Evolutionary conservation across 2,888 invertebrate genomes (phyloP).

Genomic region (Keiferia lycopersicella): DNA sequence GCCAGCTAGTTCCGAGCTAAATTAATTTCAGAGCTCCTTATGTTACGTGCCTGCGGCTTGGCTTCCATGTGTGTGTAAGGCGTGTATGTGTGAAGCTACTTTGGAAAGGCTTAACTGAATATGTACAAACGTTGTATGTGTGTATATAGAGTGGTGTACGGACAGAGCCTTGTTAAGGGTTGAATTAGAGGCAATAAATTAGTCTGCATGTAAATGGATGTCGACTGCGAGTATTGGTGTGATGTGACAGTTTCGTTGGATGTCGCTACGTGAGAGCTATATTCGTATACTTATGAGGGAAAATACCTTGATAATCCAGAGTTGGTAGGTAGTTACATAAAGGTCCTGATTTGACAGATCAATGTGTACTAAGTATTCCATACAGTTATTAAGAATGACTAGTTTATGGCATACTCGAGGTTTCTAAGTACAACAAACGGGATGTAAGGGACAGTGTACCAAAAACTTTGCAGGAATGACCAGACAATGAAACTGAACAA

Average conservation of each 20-base stretch:
- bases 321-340: too few species aligned
- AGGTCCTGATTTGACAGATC: too few species aligned
- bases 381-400: too few species aligned
- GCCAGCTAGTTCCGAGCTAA: constrained; percentile 82
- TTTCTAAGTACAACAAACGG: too few species aligned
- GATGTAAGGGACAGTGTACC: too few species aligned
- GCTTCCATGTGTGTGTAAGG: constrained; percentile 61
- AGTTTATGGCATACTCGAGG: too few species aligned
- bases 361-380: too few species aligned
- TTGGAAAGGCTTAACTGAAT: constrained; percentile 76
- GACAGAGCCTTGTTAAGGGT: constrained; percentile 73
- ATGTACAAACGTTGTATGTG: constrained; percentile 46
- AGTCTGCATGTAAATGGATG: constrained; percentile 58
- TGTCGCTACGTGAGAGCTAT: background rate
- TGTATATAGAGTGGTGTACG: constrained; percentile 59
- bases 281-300: background rate
- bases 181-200: constrained; percentile 77
- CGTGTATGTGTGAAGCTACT: constrained; percentile 58
- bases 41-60: constrained; percentile 82
- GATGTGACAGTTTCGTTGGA: constrained; percentile 19
- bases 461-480: too few species aligned
- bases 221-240: constrained; percentile 28
- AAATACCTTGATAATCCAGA: background rate
- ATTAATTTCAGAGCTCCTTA: constrained; percentile 82
- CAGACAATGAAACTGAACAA: too few species aligned